Conservation (phyloP, 2,797 vertebrate species). For the Chelmon rostratus region DNA sequence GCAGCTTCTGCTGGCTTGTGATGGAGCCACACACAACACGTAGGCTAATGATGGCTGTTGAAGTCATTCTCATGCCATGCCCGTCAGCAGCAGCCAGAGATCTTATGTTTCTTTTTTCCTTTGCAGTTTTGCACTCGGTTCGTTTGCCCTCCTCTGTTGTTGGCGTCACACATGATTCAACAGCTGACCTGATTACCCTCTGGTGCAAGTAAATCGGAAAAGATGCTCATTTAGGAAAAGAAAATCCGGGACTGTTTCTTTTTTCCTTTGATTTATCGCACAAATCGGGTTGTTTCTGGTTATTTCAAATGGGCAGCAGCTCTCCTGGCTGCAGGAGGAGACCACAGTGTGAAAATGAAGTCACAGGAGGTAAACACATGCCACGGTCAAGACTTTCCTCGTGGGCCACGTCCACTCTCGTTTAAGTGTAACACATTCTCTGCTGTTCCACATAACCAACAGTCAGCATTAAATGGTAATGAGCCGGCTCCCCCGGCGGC, state of each 20-base stretch:
- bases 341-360: slow-evolving; percentile 13
- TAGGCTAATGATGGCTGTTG: slow-evolving; percentile 34
- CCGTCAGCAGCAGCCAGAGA: slow-evolving; percentile 21
- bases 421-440: slow-evolving; percentile 60
- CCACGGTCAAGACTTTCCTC: slow-evolving; percentile 46
- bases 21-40: background rate
- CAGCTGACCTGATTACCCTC: slow-evolving; percentile 73
- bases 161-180: slow-evolving; percentile 65
- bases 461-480: slow-evolving; percentile 61
- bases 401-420: slow-evolving; percentile 43
- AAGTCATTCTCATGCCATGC: slow-evolving; percentile 27
- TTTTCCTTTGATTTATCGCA: no score
- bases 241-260: background rate
- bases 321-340: background rate
- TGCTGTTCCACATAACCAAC: slow-evolving; percentile 43
- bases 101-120: slow-evolving; percentile 33
- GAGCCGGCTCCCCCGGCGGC: slow-evolving; percentile 44
- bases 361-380: slow-evolving; percentile 26
- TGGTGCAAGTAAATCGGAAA: slow-evolving; percentile 46
- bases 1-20: slow-evolving; percentile 28
- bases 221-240: slow-evolving; percentile 17
- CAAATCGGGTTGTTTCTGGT: slow-evolving; percentile 3
- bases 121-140: slow-evolving; percentile 14
- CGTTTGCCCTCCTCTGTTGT: slow-evolving; percentile 41
- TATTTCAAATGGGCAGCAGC: slow-evolving; percentile 17